These are phyloP conservation scores for Globodera rostochiensis DNA, from an alignment of 1,140 invertebrate genomes.

Conservation along the genomic window DNA sequence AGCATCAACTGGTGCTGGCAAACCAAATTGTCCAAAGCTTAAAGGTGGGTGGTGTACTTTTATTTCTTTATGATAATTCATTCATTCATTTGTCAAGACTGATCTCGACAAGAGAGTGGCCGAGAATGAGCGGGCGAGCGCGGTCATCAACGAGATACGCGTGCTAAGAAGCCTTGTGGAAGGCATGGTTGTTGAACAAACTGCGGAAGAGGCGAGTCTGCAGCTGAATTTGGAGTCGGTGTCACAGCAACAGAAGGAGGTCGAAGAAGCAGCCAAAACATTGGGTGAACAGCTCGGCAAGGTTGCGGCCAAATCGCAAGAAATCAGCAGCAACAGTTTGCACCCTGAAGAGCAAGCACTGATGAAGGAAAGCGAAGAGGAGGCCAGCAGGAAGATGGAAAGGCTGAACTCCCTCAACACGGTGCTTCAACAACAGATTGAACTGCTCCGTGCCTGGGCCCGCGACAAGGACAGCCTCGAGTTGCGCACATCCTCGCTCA, in stretches of 20 bases:
- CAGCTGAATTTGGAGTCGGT: background rate
- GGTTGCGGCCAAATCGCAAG: background rate
- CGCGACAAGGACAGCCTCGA: slow-evolving; percentile 16
- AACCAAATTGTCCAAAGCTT: background rate
- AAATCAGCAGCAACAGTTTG: background rate
- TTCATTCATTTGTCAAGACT: background rate
- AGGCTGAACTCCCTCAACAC: slow-evolving; percentile 6
- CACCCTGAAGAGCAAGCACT: slow-evolving; percentile 24
- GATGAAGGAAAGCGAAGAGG: slow-evolving; percentile 15
- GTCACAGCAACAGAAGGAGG: background rate
- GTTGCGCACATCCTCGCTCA: slow-evolving; percentile 1
- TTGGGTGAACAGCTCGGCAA: slow-evolving; percentile 13
- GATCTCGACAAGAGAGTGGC: slow-evolving; percentile 10
- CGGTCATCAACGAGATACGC: slow-evolving; percentile 2
- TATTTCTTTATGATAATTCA: background rate
- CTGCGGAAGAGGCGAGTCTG: slow-evolving; percentile 3
- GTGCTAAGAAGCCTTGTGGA: background rate
- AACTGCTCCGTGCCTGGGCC: slow-evolving; percentile 19
- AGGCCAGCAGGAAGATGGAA: slow-evolving; percentile 17
- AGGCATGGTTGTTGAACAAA: background rate
- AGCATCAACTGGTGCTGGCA: background rate
- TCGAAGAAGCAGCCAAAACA: slow-evolving; percentile 1
- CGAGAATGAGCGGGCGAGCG: background rate
- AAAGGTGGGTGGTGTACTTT: background rate
- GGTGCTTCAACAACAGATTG: slow-evolving; percentile 30